Evolutionary conservation across 2,113 vertebrate species (phyloP).

Genomic region (Phyllopteryx taeniolatus): DNA sequence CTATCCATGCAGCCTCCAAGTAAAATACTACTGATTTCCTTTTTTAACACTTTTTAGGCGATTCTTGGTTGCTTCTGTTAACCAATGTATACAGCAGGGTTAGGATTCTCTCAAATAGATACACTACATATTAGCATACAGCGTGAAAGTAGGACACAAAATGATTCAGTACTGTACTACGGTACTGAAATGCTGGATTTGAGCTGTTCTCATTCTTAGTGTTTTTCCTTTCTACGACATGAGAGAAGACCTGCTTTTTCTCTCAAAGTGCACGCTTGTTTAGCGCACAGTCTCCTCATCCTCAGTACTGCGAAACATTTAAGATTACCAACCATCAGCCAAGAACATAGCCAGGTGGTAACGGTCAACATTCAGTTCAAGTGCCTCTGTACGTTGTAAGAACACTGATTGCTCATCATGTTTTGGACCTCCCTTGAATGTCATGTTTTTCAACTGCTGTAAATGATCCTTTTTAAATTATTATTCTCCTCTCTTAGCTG

Average conservation of each 20-base stretch:
- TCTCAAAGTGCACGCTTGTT: neutral
- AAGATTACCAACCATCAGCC: neutral
- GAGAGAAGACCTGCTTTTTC: neutral
- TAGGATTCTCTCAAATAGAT: neutral
- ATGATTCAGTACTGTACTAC: conserved; percentile 11
- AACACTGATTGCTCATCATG: conserved; percentile 21
- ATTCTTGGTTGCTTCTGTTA: neutral
- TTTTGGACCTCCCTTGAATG: conserved; percentile 52
- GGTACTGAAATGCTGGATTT: conserved; percentile 54
- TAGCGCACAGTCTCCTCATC: conserved; percentile 6
- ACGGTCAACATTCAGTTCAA: conserved; percentile 48
- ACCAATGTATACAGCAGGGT: neutral
- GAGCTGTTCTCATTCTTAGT: conserved; percentile 17
- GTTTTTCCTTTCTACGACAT: conserved; percentile 1
- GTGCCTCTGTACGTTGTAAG: conserved; percentile 62
- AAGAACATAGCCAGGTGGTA: conserved; percentile 16
- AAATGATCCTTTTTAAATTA: conserved; percentile 24
- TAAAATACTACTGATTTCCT: conserved; percentile 3
- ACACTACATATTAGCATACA: neutral
- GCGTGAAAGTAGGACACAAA: conserved; percentile 15
- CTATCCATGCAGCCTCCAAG: neutral
- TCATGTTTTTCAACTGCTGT: conserved; percentile 38
- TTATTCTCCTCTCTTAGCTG: conserved; percentile 6
- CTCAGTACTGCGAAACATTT: conserved; percentile 3
- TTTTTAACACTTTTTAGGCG: neutral